Evolutionary conservation across 2,797 vertebrate species (phyloP).

Genomic region (Catamblyrhynchus diadema): DNA sequence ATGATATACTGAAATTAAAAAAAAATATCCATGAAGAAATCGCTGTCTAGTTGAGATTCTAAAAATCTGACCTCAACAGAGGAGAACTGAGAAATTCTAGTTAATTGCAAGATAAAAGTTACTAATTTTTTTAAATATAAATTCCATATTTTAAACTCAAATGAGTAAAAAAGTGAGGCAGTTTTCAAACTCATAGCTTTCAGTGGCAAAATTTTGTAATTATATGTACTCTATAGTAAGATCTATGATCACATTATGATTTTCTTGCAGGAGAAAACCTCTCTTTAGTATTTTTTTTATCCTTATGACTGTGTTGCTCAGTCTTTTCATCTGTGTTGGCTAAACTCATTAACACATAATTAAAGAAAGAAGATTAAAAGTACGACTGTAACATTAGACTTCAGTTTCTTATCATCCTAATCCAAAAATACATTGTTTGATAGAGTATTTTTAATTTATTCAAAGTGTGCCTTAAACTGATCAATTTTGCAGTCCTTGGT

Average conservation of each 20-base stretch:
- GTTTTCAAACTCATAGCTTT: not conserved
- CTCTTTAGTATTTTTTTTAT: not conserved
- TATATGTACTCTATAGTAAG: not conserved
- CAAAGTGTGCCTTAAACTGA: not conserved
- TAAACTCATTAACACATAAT: not conserved
- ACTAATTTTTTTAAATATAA: not conserved
- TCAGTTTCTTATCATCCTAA: not conserved
- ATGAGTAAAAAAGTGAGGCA: not conserved
- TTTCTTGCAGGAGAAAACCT: not conserved
- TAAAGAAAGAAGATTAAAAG: conserved; percentile 11
- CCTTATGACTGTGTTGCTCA: not conserved
- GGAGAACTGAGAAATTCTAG: not conserved
- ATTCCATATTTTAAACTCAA: not conserved
- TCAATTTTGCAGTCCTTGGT: not conserved
- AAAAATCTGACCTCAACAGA: not conserved
- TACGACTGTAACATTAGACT: not conserved
- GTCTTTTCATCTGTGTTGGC: not conserved
- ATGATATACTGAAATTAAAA: not conserved
- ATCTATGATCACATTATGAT: not conserved
- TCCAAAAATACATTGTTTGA: not conserved
- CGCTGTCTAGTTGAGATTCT: not conserved
- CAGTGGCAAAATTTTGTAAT: not conserved
- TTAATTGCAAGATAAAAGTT: not conserved
- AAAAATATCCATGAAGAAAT: not conserved
- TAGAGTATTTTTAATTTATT: not conserved